A percentile compares a stretch with the other conserved stretches of the same genome.
These are phyloP conservation scores for Microcebus jonahi DNA, from an alignment of 2,113 vertebrate genomes.

Conservation along the genomic window DNA sequence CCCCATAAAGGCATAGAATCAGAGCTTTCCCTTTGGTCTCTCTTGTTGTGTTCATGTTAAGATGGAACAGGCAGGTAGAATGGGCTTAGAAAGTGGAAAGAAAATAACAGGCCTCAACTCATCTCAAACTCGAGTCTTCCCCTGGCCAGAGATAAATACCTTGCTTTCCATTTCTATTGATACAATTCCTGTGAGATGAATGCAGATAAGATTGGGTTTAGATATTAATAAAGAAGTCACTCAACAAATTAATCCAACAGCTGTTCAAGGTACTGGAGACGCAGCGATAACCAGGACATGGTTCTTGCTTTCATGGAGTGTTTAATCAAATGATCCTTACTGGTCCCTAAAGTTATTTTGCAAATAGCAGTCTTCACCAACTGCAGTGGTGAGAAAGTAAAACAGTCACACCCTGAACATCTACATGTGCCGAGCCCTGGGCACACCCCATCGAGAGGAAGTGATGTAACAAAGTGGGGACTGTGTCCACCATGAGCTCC, in stretches of 20 bases:
- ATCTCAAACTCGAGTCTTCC: slow-evolving; percentile 12
- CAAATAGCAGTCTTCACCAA: slow-evolving; percentile 10
- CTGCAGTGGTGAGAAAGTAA: not conserved
- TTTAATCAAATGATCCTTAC: not conserved
- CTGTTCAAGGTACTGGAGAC: not conserved
- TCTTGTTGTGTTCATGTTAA: not conserved
- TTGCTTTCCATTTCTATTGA: not conserved
- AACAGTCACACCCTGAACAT: not conserved
- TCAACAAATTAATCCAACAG: not conserved
- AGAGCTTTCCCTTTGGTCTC: not conserved
- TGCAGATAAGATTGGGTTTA: not conserved
- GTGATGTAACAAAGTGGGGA: not conserved
- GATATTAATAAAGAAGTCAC: not conserved
- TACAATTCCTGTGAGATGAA: not conserved
- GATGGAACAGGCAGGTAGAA: not conserved
- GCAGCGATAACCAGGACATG: not conserved
- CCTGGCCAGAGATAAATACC: not conserved
- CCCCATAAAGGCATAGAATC: not conserved
- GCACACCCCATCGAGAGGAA: not conserved
- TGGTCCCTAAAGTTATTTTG: not conserved
- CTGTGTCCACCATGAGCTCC: not conserved
- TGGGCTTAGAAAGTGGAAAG: not conserved
- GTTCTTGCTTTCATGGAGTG: not conserved
- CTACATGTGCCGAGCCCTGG: not conserved
- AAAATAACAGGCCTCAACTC: not conserved